These are phyloP conservation scores for Trigoniulus corallinus DNA, from an alignment of 1,140 invertebrate species.

Conservation along the genomic window DNA sequence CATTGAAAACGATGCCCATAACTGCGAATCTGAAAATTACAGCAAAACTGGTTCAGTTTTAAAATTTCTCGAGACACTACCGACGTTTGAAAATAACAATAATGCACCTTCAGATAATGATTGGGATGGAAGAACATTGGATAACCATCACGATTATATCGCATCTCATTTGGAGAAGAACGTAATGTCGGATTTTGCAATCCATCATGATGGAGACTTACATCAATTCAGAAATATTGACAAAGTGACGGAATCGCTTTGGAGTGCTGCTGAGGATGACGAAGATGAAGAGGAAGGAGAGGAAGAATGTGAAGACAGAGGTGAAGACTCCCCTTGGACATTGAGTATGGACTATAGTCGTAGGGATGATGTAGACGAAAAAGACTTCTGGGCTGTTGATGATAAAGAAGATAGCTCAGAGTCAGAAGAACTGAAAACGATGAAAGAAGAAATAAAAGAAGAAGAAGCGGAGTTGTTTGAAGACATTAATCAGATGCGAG, in stretches of 20 bases:
- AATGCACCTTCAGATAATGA: no score
- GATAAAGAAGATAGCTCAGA: no score
- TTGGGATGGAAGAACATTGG: no score
- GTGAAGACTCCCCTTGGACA: background rate
- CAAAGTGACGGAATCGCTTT: background rate
- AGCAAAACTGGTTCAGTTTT: no score
- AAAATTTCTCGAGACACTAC: no score
- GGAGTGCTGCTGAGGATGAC: background rate
- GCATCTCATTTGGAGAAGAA: background rate
- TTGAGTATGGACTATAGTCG: background rate
- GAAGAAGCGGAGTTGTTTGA: slow-evolving; percentile 15
- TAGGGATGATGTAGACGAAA: background rate
- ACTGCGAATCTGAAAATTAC: no score
- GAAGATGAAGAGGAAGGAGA: slow-evolving; percentile 7
- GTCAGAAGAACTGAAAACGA: slow-evolving; percentile 8
- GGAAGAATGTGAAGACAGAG: slow-evolving; percentile 3
- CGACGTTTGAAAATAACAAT: no score
- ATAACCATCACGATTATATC: background rate
- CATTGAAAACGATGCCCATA: background rate
- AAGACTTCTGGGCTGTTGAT: slow-evolving; percentile 12
- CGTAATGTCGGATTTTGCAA: no score
- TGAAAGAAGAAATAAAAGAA: slow-evolving; percentile 14
- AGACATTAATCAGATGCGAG: slow-evolving; percentile 13
- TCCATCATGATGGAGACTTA: no score
- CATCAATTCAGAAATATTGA: background rate